Percentiles rank a stretch among this genome's conserved stretches.
Conservation (phyloP, 2,888 invertebrate species). For the Ennomos quercinarius region DNA sequence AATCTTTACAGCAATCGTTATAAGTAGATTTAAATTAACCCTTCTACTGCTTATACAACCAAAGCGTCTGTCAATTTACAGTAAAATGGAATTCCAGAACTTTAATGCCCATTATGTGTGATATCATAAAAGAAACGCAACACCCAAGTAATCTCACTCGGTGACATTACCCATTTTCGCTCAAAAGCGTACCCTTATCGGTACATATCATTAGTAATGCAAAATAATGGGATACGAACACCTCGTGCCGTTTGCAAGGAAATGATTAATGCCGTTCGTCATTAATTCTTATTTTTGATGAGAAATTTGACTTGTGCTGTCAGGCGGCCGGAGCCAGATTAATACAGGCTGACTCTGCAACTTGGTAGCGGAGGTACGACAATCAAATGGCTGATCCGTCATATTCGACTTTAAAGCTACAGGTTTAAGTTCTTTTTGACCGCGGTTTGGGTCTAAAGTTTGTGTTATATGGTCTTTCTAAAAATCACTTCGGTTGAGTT, state of each 20-base stretch:
- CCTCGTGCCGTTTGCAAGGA: conserved; percentile 83
- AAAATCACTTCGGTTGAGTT: no score
- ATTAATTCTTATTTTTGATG: conserved; percentile 86
- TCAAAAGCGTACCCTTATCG: conserved; percentile 74
- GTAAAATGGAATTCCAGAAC: no score
- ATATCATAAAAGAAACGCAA: conserved; percentile 35
- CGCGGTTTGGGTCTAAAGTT: no score
- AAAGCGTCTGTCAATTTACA: no score
- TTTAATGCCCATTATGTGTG: neutral
- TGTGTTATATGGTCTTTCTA: no score
- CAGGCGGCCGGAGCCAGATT: conserved; percentile 83
- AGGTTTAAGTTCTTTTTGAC: conserved; percentile 12
- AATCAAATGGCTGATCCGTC: conserved; percentile 49
- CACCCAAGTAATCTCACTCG: conserved; percentile 61
- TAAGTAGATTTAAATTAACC: neutral
- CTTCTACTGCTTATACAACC: no score
- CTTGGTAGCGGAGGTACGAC: conserved; percentile 64
- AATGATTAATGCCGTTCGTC: conserved; percentile 83
- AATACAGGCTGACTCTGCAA: conserved; percentile 83
- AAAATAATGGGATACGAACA: conserved; percentile 85
- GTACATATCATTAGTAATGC: conserved; percentile 85
- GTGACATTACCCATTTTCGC: conserved; percentile 73
- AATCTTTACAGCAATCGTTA: no score
- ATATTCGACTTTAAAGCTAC: conserved; percentile 33
- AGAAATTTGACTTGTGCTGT: conserved; percentile 85